Evolutionary conservation across 2,888 invertebrate species (phyloP).

Genomic region (Pterobdella sp.): DNA sequence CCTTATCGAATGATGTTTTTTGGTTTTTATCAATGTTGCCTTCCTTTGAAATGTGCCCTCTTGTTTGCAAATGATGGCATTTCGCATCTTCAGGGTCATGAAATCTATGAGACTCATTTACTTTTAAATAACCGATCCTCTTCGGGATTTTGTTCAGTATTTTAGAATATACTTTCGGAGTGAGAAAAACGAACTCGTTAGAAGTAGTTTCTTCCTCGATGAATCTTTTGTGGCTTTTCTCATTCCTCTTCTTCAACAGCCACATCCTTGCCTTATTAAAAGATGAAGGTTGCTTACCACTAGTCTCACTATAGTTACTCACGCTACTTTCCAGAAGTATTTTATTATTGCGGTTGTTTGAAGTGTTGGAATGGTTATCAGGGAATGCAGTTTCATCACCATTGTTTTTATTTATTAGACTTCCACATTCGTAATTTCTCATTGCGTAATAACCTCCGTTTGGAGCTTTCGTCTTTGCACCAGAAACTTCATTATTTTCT

Average conservation of each 20-base stretch:
- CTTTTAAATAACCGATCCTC: not conserved
- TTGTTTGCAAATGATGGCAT: too few relatives aligned
- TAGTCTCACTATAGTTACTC: not conserved
- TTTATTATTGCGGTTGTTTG: too few relatives aligned
- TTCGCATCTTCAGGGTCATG: too few relatives aligned
- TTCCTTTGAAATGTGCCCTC: too few relatives aligned
- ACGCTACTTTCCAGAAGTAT: not conserved
- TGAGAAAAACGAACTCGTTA: conserved; percentile 1
- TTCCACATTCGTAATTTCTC: not conserved
- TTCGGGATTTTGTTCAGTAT: not conserved
- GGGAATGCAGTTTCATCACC: too few relatives aligned
- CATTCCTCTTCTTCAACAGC: not conserved
- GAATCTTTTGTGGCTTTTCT: not conserved
- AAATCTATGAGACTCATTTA: too few relatives aligned
- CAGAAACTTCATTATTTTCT: not conserved
- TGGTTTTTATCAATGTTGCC: too few relatives aligned
- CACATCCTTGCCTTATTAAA: not conserved
- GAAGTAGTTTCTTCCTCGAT: not conserved
- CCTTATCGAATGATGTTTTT: too few relatives aligned
- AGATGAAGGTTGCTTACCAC: not conserved
- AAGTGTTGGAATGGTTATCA: too few relatives aligned
- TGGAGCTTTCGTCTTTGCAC: not conserved
- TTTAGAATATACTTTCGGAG: not conserved
- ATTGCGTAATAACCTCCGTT: not conserved
- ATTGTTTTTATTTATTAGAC: too few relatives aligned